Base-by-base conservation (phyloP, 2,797 vertebrate species). In the Pristis pectinata region DNA sequence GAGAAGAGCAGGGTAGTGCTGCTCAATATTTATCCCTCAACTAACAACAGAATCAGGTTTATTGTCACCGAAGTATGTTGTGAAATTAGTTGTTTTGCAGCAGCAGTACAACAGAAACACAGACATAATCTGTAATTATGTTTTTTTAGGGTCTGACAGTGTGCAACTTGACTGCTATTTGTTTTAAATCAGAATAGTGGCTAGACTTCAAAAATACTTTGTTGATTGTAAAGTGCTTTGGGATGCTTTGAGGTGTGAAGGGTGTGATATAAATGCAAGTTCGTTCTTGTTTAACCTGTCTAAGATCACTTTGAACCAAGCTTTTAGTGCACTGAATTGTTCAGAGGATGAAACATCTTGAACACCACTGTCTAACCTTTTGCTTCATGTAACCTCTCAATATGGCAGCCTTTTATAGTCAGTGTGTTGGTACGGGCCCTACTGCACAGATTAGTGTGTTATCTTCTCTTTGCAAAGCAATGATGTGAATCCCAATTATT, bases 341-440 rank as follows among this genome's bases (percentile, higher is more conserved):
- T 91, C 59, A 37, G 59, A 19, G 87, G 61, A 41, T 64, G 59
- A 91, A 64, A 34, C 34, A 37, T 22, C n/a, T 41, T 37, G 10
- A n/a, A 1, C 87, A 64, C 59, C 59, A 59, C 4, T 1, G 56
- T 34, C 83, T 59, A 10, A 24, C 6, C 1, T 17, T 41, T 37
- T 41, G 83, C 17, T 22, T 91, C 24, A 59, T 56, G 82, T 56
- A 91, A 41, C 59, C 8, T 64, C 59, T 37, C 59, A 91, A 67
- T 17, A 91, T 67, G 87, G n/a, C 87, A 91, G n/a, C n/a, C n/a
- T 67, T 91, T 67, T 37, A 91, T 91, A 91, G 87, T 91, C 87
- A 91, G n/a, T 61, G 87, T 24, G 7, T 3, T 19, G 2, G 87
- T n/a, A 17, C 49, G 17, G 85, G 56, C 56, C 15, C 53, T n/a